Conservation (phyloP, 2,888 invertebrate genomes). For the Pheosia gnoma region DNA sequence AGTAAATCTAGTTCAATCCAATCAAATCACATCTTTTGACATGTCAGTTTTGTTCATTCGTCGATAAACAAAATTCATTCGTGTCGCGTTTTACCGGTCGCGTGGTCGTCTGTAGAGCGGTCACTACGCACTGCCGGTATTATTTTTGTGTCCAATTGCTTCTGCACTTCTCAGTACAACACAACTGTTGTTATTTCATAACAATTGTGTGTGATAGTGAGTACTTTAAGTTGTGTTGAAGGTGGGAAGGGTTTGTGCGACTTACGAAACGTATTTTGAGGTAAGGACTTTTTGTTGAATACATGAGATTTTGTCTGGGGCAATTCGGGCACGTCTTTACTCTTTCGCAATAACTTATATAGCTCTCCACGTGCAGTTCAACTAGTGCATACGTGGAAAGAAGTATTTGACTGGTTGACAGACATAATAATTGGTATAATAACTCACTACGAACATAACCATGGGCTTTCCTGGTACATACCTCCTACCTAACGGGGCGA, state of each 20-base stretch:
- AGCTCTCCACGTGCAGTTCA: slow-evolving; percentile 50
- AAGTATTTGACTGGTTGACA: neutral
- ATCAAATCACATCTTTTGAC: slow-evolving; percentile 7
- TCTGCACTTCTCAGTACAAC: slow-evolving; percentile 40
- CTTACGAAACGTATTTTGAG: slow-evolving; percentile 67
- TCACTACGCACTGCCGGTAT: slow-evolving; percentile 72
- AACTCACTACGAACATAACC: too few relatives aligned
- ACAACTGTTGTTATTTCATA: slow-evolving; percentile 51
- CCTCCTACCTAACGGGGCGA: too few relatives aligned
- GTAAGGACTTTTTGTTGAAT: slow-evolving; percentile 57
- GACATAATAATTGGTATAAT: too few relatives aligned
- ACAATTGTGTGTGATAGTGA: slow-evolving; percentile 67
- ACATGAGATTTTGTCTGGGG: slow-evolving; percentile 46
- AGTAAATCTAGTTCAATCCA: slow-evolving; percentile 1
- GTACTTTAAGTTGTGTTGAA: slow-evolving; percentile 55
- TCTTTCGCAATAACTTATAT: slow-evolving; percentile 33
- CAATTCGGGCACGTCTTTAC: slow-evolving; percentile 27
- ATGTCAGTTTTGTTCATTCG: slow-evolving; percentile 16
- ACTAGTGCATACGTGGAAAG: neutral
- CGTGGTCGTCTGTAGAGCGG: slow-evolving; percentile 69
- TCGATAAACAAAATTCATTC: slow-evolving; percentile 66
- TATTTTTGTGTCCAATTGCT: slow-evolving; percentile 57
- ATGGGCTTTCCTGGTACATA: too few relatives aligned
- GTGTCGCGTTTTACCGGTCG: slow-evolving; percentile 69
- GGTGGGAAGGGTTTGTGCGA: slow-evolving; percentile 57